Evolutionary conservation across 2,113 vertebrate species (phyloP).

Genomic region (Leuciscus idus): DNA sequence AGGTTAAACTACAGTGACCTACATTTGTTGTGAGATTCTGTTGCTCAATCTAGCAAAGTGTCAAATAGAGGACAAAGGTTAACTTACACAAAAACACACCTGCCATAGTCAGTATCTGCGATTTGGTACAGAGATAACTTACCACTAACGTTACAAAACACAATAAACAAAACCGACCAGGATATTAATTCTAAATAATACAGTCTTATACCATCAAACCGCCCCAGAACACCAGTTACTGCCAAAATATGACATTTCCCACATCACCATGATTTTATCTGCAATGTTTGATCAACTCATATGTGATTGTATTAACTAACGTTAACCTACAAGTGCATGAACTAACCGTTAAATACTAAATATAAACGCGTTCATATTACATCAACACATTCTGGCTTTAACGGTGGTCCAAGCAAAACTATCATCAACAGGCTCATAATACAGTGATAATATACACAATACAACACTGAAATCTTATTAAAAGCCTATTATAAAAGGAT

Average conservation of each 20-base stretch:
- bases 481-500: background rate
- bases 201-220: background rate
- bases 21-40: slow-evolving; percentile 2
- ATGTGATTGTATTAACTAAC: background rate
- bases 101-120: background rate
- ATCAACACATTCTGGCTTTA: background rate
- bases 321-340: background rate
- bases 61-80: background rate
- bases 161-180: background rate
- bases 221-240: background rate
- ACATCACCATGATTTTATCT: background rate
- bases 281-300: background rate
- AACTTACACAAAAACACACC: background rate
- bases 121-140: background rate
- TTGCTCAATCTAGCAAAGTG: background rate
- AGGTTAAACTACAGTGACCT: background rate
- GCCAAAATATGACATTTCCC: background rate
- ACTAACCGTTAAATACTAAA: background rate
- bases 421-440: background rate
- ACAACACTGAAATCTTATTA: background rate
- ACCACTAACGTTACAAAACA: background rate
- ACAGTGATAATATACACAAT: background rate
- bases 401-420: background rate
- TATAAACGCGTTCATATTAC: background rate
- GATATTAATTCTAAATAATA: background rate